Base-by-base conservation (phyloP, 2,888 invertebrate genomes). In the Stenichneumon culpator region DNA sequence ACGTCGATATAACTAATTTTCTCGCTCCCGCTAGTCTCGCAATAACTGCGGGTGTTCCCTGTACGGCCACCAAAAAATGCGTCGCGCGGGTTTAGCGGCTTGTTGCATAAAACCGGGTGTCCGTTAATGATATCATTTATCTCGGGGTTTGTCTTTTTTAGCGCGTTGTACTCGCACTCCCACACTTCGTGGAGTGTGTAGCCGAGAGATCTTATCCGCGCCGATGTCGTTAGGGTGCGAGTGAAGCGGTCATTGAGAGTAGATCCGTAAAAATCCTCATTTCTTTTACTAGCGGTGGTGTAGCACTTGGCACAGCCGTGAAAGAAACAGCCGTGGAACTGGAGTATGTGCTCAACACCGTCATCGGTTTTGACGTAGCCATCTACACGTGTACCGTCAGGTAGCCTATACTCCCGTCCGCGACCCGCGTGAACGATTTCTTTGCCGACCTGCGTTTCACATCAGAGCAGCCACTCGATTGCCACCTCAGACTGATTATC, bases 291-390 rank as follows among this genome's bases (percentile, higher is more conserved):
- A 67, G 22, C 68, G 22, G 11, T 19, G 47, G 47, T 52, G n/a
- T n/a, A 52, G n/a, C 52, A 47, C 52, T 6, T 52, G 5, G 16
- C 16, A 52, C 19, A 52, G 19, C 52, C 52, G 52, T 52, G 52
- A n/a, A 52, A n/a, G n/a, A n/a, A n/a, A n/a, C n/a, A n/a, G n/a
- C n/a, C n/a, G n/a, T n/a, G n/a, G n/a, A n/a, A 52, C 47, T 47
- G 19, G 5, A n/a, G n/a, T n/a, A 52, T n/a, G n/a, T n/a, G n/a
- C n/a, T 6, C 36, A 36, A 36, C 22, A 47, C 39, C 39, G n/a
- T 39, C 68, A 16, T 11, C 16, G 9, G 39, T n/a, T 22, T 82
- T 75, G 36, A 63, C 68, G 75, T 68, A 86, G 1, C 81, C 81
- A 36, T 86, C 81, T 0, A 82, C 78, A 0, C 39, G 2, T 36